Base-by-base conservation (phyloP, 2,113 vertebrate genomes). In the Irena cyanogastra region DNA sequence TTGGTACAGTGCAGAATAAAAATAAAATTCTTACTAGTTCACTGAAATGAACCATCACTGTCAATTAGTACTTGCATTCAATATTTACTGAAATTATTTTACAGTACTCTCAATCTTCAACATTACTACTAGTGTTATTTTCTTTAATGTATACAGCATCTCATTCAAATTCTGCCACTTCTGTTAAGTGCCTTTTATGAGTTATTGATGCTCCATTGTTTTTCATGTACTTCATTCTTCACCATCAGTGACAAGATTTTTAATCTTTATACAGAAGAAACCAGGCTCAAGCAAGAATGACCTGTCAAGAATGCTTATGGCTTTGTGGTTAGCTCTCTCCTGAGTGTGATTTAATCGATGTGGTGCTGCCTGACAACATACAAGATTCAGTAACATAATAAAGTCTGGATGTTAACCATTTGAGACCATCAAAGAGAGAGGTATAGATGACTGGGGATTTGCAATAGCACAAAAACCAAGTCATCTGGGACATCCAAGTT, bases 231-330 rank as follows among this genome's bases (percentile, higher is more conserved):
- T 97, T 96, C 88, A 93, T 96, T 95, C 96, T 94, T 96, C 93
- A 96, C 92, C 66, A 53, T 93, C 95, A 94, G 80, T 95, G 96
- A 97, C 92, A 97, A 93, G 96, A 95, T 95, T 97, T 97, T 97
- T 96, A 89, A 96, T 97, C 97, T 97, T 97, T 85, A 78, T 81
- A 84, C 69, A 93, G 83, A 92, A 97, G 87, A 95, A 97, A 87
- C 74, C 71, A 96, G 95, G 89, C 82, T 93, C 24, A 63, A 82
- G 92, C 85, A 94, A 96, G 87, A 96, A 95, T 90, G 95, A 86
- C 85, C 96, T 97, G 96, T 97, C 97, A 98, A 92, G 95, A 96
- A 97, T 97, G 96, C 96, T 98, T 97, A 97, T 8, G 17, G 81
- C 93, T 95, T 93, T 53, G 52, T 85, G 92, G 92, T 93, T 91